Base-by-base conservation (phyloP, 2,113 vertebrate species). In the Epinephelus fuscoguttatus region DNA sequence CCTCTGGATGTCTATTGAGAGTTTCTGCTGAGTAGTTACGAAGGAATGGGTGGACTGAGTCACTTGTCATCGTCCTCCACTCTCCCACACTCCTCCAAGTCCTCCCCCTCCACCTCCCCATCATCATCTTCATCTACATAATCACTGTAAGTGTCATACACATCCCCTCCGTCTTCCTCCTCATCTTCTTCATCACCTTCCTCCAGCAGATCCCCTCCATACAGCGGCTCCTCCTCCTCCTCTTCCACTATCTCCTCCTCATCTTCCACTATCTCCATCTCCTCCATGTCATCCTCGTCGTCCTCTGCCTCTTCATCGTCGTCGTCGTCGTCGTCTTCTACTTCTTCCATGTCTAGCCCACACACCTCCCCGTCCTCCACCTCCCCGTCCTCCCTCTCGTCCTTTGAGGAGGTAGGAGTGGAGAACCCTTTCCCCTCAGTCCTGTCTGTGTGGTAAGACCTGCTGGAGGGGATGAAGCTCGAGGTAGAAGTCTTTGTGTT, bases 401-500 rank as follows among this genome's bases (percentile, higher is more conserved):
- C 88, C 78, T 70, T 89, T 56, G 86, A 88, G 72, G 92, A 89
- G 67, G 78, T 30, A 3, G 81, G 45, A 18, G 84, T 68, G 64
- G 87, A 70, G 14, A 69, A 78, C 7, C 45, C 69, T 56, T 61
- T 71, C 21, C 57, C 79, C 1, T 81, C 91, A 15, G 87, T 70
- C 25, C 84, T 61, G 82, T 89, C 84, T 9, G 63, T 37, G 81
- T 76, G 40, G 87, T 86, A 91, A 30, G 90, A 63, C 55, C 63
- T 89, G 87, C 37, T 86, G 71, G 88, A 91, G 47, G 93, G 89
- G 45, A 92, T 15, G 75, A 92, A 93, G 78, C 93, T 90, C 6
- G 94, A 92, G 84, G 94, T 93, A 71, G 93, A 85, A 1, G 93
- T 92, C 73, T 91, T 93, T 61, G 91, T 93, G 89, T 93, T 94